Percentiles rank a stretch among this genome's conserved stretches.
phyloP scores from a whole-genome alignment of 2,797 vertebrate genomes.

The Sebastes itinus region DNA sequence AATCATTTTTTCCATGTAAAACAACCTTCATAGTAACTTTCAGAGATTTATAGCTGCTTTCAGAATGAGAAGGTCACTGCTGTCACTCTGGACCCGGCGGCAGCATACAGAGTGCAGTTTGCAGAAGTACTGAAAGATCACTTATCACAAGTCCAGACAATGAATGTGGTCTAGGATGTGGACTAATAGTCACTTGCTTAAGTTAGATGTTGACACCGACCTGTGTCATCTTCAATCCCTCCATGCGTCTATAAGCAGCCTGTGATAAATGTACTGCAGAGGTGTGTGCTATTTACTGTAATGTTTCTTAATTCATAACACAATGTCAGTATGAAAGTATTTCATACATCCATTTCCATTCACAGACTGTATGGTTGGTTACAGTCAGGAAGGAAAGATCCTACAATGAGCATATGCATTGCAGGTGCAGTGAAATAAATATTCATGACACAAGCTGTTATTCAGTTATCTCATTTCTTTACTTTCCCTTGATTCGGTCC shows the following conservation, averaged over 20 bases:
- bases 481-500: background rate
- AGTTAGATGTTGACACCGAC: background rate
- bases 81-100: background rate
- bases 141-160: background rate
- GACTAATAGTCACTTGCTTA: background rate
- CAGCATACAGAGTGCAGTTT: background rate
- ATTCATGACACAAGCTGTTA: slow-evolving; percentile 16
- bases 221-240: background rate
- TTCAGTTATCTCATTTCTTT: background rate
- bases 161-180: background rate
- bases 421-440: slow-evolving; percentile 7
- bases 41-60: slow-evolving; percentile 19
- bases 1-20: background rate
- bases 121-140: background rate
- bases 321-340: background rate
- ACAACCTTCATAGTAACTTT: background rate
- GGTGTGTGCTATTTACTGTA: background rate
- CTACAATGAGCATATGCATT: background rate
- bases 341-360: background rate
- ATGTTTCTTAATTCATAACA: background rate
- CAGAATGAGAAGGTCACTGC: background rate
- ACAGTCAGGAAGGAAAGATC: background rate
- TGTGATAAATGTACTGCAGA: slow-evolving; percentile 14
- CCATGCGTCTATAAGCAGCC: background rate
- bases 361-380: background rate